A percentile compares a stretch with the other conserved stretches of the same genome.
phyloP scores from a whole-genome alignment of 2,888 invertebrate species.

The Cartodere bifasciata region DNA sequence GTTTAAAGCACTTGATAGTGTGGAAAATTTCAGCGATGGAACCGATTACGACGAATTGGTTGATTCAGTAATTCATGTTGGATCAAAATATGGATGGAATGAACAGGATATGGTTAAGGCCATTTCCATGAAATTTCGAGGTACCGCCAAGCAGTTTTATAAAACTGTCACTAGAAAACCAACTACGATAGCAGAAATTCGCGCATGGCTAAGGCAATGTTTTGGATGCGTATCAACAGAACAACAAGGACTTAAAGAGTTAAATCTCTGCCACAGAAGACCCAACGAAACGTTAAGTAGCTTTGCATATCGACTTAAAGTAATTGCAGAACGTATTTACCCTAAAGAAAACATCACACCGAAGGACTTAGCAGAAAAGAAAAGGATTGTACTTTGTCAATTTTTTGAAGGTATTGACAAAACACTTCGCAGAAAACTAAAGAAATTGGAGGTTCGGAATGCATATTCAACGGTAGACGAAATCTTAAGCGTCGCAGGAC shows the following conservation, averaged over 20 bases:
- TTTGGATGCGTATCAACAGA: too few species aligned
- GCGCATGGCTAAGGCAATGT: too few species aligned
- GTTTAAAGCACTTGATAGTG: background rate
- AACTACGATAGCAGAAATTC: too few species aligned
- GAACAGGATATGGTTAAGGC: background rate
- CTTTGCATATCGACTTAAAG: too few species aligned
- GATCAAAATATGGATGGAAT: background rate
- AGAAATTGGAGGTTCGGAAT: slow-evolving; percentile 1
- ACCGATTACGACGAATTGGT: background rate
- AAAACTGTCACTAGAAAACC: slow-evolving; percentile 1
- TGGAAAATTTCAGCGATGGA: slow-evolving; percentile 1
- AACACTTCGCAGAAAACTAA: background rate
- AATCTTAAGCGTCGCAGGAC: background rate
- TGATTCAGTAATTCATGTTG: background rate
- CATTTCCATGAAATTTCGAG: background rate
- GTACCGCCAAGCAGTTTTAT: slow-evolving; percentile 1
- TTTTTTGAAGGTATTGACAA: too few species aligned
- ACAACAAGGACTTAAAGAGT: background rate
- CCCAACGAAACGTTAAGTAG: background rate
- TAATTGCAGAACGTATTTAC: too few species aligned
- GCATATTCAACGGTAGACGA: background rate
- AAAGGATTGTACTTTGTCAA: too few species aligned
- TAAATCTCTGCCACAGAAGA: background rate
- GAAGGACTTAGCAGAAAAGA: too few species aligned
- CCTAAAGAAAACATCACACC: too few species aligned